These are phyloP conservation scores for Pantherophis guttatus DNA, from an alignment of 2,113 vertebrate genomes.

Conservation along the genomic window DNA sequence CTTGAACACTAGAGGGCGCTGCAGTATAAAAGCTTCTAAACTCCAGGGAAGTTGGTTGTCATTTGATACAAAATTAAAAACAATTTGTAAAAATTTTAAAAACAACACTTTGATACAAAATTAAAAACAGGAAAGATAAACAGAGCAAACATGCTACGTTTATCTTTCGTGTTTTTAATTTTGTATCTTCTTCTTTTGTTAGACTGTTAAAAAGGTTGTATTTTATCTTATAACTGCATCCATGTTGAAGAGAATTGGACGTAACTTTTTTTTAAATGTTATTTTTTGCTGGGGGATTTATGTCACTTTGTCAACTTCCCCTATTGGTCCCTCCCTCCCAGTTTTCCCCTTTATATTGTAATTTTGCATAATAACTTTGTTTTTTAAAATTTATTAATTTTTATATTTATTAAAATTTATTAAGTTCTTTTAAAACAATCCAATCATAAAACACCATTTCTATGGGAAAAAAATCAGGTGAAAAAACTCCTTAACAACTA, in stretches of 20 bases:
- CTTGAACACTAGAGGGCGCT: conserved; percentile 18
- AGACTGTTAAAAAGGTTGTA: not conserved
- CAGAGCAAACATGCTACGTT: not conserved
- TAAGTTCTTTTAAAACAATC: not conserved
- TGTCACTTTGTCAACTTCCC: not conserved
- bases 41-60: not conserved
- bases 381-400: not conserved
- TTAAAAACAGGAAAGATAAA: no score
- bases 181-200: not conserved
- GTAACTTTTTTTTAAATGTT: not conserved
- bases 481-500: not conserved
- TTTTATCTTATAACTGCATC: not conserved
- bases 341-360: not conserved
- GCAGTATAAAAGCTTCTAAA: not conserved
- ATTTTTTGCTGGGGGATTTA: not conserved
- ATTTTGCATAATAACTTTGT: not conserved
- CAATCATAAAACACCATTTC: not conserved
- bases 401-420: not conserved
- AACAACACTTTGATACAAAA: no score
- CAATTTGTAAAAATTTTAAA: no score
- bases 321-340: not conserved
- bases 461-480: not conserved
- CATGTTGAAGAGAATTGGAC: not conserved
- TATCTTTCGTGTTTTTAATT: not conserved
- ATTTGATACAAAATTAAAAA: not conserved